Conservation (phyloP, 2,888 invertebrate genomes). For the Stenurella melanura region DNA sequence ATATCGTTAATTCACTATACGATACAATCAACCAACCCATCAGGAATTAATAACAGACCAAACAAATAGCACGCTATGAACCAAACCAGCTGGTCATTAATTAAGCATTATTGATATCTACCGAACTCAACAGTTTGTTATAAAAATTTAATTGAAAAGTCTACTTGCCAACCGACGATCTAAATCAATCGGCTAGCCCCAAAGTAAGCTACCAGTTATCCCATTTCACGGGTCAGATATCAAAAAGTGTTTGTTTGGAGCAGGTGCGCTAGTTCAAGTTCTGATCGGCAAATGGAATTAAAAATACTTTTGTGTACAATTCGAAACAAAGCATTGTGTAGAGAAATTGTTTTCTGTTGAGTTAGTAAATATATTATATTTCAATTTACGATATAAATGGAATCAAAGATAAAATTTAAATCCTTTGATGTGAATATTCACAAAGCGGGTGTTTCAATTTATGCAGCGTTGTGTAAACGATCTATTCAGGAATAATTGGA, state of each 20-base stretch:
- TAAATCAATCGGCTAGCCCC: constrained; percentile 18
- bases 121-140: constrained; percentile 1
- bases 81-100: constrained; percentile 3
- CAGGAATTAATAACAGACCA: constrained; percentile 18
- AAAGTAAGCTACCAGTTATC: constrained; percentile 11
- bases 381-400: neutral
- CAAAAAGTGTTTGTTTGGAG: constrained; percentile 9
- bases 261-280: constrained; percentile 16
- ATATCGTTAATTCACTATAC: neutral
- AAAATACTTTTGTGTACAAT: constrained; percentile 11
- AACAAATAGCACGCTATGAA: neutral
- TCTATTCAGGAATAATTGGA: neutral
- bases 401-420: neutral
- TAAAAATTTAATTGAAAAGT: constrained; percentile 33
- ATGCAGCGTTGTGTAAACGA: neutral
- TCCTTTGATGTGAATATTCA: neutral
- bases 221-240: constrained; percentile 30
- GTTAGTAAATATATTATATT: constrained; percentile 13
- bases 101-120: constrained; percentile 10
- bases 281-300: constrained; percentile 22
- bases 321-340: constrained; percentile 14
- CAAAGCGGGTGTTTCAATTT: neutral
- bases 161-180: constrained; percentile 4
- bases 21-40: constrained; percentile 21
- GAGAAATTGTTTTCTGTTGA: constrained; percentile 20